Evolutionary conservation across 2,113 vertebrate genomes (phyloP), one percentile per base, ranked within the genome.

Genomic region (Riparia riparia): DNA sequence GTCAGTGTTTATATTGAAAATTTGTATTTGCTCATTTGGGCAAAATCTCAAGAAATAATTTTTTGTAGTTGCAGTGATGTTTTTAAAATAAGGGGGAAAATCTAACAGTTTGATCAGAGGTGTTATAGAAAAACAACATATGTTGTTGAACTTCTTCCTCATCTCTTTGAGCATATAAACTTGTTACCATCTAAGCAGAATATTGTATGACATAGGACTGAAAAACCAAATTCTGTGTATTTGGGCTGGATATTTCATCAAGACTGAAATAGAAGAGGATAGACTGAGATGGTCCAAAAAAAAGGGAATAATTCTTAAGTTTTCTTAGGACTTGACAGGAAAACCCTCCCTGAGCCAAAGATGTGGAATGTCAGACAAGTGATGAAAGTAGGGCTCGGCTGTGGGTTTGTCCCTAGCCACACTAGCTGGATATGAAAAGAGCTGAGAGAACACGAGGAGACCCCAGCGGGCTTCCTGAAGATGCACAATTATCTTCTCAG

Each of bases 291-390:
- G 8, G 12, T 34, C n/a, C n/a, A n/a, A 69, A 44, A 50, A 63
- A 19, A 8, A 42, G 1, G 7, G 42, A 15, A 32, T 37, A 68
- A 42, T 22, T 2, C 42, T 50, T 63, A 4, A 0, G 0, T 76
- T 85, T 84, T 51, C 31, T 82, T 53, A 50, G 37, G 24, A 7
- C 37, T 73, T 61, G 50, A 21, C 12, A 49, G 21, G 11, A 44
- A 39, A 65, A 44, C 4, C 10, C 29, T 87, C 41, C 26, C 34
- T 20, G 25, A 70, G 25, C 16, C 51, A 57, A 66, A 78, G 41
- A 65, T 22, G 2, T 5, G 4, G 22, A 32, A 69, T 54, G 41
- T 39, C 4, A 60, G n/a, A 60, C 63, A n/a, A 83, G 11, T 2
- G 0, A 32, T 60, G 17, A 19, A 32, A 60, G 31, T 20, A 51